phyloP scores from a whole-genome alignment of 2,888 invertebrate species.

The Eilema caniola region DNA sequence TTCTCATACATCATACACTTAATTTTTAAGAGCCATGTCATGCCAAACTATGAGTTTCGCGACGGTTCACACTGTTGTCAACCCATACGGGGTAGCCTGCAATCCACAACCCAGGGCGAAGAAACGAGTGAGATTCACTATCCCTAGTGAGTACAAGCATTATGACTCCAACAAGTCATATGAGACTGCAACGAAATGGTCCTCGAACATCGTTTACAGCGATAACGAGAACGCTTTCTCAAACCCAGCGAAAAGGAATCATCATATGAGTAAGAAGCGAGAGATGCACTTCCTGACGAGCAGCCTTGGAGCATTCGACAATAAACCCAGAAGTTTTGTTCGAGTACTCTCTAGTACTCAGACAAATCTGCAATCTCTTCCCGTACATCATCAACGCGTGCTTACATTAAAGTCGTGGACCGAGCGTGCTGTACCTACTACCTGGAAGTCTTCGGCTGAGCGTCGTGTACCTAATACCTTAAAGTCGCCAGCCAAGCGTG shows the following conservation, averaged over 20 bases:
- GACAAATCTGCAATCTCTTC: not conserved
- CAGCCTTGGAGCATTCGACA: not conserved
- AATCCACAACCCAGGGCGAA: not conserved
- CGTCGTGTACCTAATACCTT: not conserved
- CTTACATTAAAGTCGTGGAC: not conserved
- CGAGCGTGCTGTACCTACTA: too few species aligned
- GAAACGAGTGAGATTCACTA: not conserved
- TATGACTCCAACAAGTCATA: not conserved
- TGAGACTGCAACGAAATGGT: not conserved
- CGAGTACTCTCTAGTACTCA: not conserved
- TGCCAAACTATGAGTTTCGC: not conserved
- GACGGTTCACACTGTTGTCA: not conserved
- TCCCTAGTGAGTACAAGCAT: not conserved
- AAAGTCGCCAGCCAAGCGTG: too few species aligned
- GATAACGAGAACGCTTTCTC: not conserved
- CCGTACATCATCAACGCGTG: not conserved
- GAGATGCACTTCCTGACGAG: not conserved
- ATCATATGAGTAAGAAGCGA: not conserved
- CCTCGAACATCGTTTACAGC: not conserved
- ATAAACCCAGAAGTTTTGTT: not conserved
- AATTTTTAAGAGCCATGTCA: not conserved
- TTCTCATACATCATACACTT: not conserved
- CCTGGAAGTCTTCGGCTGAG: too few species aligned
- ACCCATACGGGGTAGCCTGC: not conserved
- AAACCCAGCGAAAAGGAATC: not conserved